Conservation (phyloP, 2,888 invertebrate species). For the Cylloceria caligata region DNA sequence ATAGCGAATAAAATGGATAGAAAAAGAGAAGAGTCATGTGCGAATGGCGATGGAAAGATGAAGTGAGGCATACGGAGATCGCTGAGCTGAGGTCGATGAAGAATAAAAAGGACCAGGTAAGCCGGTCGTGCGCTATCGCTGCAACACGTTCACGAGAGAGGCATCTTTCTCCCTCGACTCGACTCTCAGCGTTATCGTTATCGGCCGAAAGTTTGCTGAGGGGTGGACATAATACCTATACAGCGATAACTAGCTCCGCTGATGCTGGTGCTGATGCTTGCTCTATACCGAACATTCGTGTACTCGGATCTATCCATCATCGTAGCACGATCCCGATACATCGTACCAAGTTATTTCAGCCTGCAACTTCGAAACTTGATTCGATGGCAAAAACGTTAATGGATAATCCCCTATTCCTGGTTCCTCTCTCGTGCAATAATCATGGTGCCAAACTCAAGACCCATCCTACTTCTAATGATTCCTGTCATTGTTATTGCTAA, state of each 20-base stretch:
- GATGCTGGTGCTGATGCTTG: constrained; percentile 36
- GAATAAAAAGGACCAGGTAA: constrained; percentile 67
- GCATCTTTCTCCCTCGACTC: constrained; percentile 26
- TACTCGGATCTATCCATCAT: constrained; percentile 56
- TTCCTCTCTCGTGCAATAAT: no score
- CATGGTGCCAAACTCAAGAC: no score
- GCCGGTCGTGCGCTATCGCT: constrained; percentile 70
- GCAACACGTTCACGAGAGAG: constrained; percentile 50
- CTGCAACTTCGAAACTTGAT: no score
- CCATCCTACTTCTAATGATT: no score
- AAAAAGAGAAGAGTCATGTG: constrained; percentile 36
- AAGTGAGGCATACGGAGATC: constrained; percentile 31
- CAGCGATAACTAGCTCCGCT: constrained; percentile 52
- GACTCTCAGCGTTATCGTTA: constrained; percentile 67
- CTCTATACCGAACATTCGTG: constrained; percentile 9
- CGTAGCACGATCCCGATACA: constrained; percentile 37
- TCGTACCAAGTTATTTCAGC: constrained; percentile 28
- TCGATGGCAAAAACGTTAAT: no score
- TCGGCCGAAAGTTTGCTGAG: constrained; percentile 57
- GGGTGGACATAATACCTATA: constrained; percentile 37
- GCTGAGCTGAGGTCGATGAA: constrained; percentile 50
- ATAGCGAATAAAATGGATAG: constrained; percentile 32
- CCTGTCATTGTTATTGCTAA: no score
- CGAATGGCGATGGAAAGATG: constrained; percentile 48
- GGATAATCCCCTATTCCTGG: no score